These are phyloP conservation scores for Chironomus riparius DNA, from an alignment of 2,888 invertebrate species.

Conservation along the genomic window DNA sequence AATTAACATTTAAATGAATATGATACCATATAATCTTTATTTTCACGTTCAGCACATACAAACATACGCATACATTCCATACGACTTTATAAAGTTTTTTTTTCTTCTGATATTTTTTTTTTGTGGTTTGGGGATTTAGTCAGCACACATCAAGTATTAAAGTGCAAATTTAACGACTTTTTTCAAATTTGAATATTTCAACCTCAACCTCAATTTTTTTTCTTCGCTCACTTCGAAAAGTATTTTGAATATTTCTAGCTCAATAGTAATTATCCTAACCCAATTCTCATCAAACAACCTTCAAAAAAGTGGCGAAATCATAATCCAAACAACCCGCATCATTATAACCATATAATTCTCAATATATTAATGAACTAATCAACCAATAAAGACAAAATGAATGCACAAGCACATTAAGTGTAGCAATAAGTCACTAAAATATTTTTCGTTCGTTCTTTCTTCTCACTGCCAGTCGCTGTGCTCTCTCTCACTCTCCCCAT, in stretches of 20 bases:
- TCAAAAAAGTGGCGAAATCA: too few relatives aligned
- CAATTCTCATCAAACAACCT: too few relatives aligned
- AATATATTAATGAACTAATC: background rate
- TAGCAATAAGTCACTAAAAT: background rate
- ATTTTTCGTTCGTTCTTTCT: background rate
- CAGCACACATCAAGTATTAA: too few relatives aligned
- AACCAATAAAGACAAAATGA: background rate
- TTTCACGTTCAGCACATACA: constrained; percentile 21
- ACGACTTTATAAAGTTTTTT: too few relatives aligned
- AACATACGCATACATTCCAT: background rate
- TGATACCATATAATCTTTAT: constrained; percentile 24
- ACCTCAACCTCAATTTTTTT: too few relatives aligned
- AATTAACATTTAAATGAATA: constrained; percentile 9
- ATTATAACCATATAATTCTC: background rate
- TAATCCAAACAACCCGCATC: background rate
- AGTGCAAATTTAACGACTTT: too few relatives aligned
- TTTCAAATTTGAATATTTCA: too few relatives aligned
- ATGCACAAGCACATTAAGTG: background rate
- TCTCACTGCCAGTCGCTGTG: background rate
- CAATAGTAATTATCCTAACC: too few relatives aligned
- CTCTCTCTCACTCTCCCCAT: background rate
- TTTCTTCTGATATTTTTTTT: too few relatives aligned
- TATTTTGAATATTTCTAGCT: too few relatives aligned
- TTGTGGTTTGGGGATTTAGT: too few relatives aligned
- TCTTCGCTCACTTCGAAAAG: too few relatives aligned